Percentiles rank a stretch among this genome's conserved stretches.
Conservation (phyloP, 2,113 vertebrate genomes). For the Gorilla gorilla region DNA sequence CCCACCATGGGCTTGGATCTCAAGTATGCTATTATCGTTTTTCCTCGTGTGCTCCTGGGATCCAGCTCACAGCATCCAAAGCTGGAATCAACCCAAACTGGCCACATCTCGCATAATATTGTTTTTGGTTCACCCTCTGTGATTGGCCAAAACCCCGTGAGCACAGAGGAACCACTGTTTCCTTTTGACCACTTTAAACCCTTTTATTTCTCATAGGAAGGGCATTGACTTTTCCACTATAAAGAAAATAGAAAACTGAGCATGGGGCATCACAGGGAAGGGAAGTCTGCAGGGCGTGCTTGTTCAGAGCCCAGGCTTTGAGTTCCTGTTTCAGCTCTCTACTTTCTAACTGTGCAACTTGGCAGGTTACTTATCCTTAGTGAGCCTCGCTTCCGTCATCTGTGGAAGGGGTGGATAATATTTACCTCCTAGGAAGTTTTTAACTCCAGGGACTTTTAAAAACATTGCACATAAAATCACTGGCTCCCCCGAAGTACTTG, state of each 20-base stretch:
- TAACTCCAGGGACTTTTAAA: background rate
- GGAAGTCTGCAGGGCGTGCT: background rate
- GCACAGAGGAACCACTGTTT: slow-evolving; percentile 42
- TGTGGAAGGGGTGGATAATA: background rate
- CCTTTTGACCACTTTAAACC: slow-evolving; percentile 42
- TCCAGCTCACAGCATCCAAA: background rate
- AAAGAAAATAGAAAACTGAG: background rate
- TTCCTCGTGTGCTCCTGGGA: background rate
- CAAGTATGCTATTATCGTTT: background rate
- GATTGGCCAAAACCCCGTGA: background rate
- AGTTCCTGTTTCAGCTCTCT: background rate
- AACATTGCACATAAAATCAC: background rate
- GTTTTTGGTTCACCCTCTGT: slow-evolving; percentile 17
- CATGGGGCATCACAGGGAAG: fast-evolving
- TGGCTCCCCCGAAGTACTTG: background rate
- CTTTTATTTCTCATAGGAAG: slow-evolving; percentile 35
- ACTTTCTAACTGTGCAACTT: background rate
- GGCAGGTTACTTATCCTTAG: background rate
- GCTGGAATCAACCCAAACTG: slow-evolving; percentile 28
- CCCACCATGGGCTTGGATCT: background rate
- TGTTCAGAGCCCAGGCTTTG: background rate
- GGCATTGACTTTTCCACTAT: background rate
- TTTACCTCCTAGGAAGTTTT: background rate
- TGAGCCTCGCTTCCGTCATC: background rate
- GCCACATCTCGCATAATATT: slow-evolving; percentile 19